phyloP scores from a whole-genome alignment of 2,113 vertebrate species.

The Paradoxurus hermaphroditus region DNA sequence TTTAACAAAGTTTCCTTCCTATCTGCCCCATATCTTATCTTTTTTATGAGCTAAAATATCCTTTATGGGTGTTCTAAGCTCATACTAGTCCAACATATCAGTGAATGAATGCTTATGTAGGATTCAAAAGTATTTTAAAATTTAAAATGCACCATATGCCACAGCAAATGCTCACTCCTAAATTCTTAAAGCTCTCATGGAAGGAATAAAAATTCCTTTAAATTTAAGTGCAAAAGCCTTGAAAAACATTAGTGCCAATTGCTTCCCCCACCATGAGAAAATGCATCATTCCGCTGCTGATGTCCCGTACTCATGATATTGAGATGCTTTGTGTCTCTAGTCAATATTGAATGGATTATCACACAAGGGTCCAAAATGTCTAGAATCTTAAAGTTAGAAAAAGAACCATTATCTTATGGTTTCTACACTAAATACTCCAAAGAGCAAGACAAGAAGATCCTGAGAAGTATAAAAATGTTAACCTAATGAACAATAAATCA shows the following conservation, averaged over 20 bases:
- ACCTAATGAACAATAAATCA: neutral
- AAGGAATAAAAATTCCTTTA: conserved; percentile 66
- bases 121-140: conserved; percentile 76
- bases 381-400: conserved; percentile 11
- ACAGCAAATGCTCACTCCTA: conserved; percentile 76
- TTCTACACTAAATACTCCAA: neutral
- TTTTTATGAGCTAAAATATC: conserved; percentile 52
- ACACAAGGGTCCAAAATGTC: neutral
- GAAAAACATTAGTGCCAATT: conserved; percentile 48
- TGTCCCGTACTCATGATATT: neutral
- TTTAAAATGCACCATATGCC: conserved; percentile 76
- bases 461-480: neutral
- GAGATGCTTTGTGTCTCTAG: neutral
- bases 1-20: conserved; percentile 59
- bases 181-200: conserved; percentile 68
- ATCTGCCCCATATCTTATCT: conserved; percentile 35
- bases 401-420: neutral
- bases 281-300: neutral
- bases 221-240: conserved; percentile 64
- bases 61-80: conserved; percentile 57
- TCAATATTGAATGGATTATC: neutral
- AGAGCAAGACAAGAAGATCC: neutral
- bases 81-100: conserved; percentile 68
- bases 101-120: conserved; percentile 70
- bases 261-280: conserved; percentile 49